phyloP scores from a whole-genome alignment of 2,888 invertebrate species.

The Lochmaea crataegi region DNA sequence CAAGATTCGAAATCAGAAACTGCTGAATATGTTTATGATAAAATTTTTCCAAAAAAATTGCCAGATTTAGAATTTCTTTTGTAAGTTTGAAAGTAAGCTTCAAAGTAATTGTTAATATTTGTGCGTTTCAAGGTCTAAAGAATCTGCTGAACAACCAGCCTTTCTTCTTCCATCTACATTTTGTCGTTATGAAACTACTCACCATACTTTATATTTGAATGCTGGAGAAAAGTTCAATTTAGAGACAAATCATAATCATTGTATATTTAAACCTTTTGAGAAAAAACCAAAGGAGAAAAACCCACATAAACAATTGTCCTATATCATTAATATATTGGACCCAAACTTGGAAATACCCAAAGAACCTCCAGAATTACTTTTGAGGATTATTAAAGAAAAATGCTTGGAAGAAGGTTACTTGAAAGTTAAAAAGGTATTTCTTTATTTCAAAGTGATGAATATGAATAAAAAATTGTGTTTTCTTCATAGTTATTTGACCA shows the following conservation, averaged over 20 bases:
- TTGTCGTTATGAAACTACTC: slow-evolving; percentile 75
- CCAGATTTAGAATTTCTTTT: slow-evolving; percentile 71
- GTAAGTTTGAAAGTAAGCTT: slow-evolving; percentile 55
- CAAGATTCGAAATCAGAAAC: slow-evolving; percentile 59
- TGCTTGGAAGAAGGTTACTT: slow-evolving; percentile 61
- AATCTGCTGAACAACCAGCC: slow-evolving; percentile 54
- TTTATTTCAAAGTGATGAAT: too few species aligned
- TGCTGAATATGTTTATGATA: slow-evolving; percentile 71
- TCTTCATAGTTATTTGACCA: slow-evolving; percentile 78
- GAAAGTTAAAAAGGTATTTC: slow-evolving; percentile 49
- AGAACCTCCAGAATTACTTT: slow-evolving; percentile 44
- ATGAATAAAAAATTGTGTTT: neutral
- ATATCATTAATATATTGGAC: slow-evolving; percentile 70
- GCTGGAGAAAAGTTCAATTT: slow-evolving; percentile 45
- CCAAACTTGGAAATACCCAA: slow-evolving; percentile 58
- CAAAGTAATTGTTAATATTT: slow-evolving; percentile 1
- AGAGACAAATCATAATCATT: slow-evolving; percentile 41
- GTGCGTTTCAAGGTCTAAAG: slow-evolving; percentile 41
- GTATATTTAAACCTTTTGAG: slow-evolving; percentile 37
- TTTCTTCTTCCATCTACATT: slow-evolving; percentile 84
- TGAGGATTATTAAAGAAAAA: slow-evolving; percentile 45
- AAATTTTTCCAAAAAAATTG: slow-evolving; percentile 70
- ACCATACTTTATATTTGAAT: slow-evolving; percentile 54
- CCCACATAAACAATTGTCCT: slow-evolving; percentile 51
- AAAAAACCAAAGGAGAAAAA: slow-evolving; percentile 29